Evolutionary conservation across 2,888 invertebrate species (phyloP).

Genomic region (Hoplodrina ambigua): DNA sequence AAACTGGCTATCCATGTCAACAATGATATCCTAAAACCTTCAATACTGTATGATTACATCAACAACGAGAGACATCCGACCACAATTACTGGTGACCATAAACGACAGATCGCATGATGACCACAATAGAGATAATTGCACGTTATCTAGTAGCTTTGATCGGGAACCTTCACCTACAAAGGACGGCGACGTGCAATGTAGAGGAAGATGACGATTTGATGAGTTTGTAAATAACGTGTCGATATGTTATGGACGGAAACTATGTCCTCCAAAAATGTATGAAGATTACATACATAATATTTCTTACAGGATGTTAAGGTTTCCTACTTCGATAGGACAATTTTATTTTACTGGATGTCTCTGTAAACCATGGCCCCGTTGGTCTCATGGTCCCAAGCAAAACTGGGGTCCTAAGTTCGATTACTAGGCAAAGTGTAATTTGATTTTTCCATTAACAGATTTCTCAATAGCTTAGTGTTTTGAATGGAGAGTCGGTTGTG

Average conservation of each 20-base stretch:
- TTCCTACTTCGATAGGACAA: neutral
- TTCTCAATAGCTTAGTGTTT: too few relatives aligned
- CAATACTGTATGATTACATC: slow-evolving; percentile 45
- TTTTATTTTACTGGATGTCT: neutral
- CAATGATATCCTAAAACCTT: slow-evolving; percentile 52
- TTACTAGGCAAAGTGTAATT: too few relatives aligned
- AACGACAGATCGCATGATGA: slow-evolving; percentile 77
- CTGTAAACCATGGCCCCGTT: too few relatives aligned
- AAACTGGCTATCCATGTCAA: slow-evolving; percentile 1
- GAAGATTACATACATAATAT: neutral
- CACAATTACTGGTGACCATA: slow-evolving; percentile 62
- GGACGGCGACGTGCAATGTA: slow-evolving; percentile 26
- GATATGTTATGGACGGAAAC: slow-evolving; percentile 26
- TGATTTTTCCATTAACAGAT: too few relatives aligned
- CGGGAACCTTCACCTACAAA: slow-evolving; percentile 78
- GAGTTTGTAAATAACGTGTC: slow-evolving; percentile 20
- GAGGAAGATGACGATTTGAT: slow-evolving; percentile 43
- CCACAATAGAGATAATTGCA: slow-evolving; percentile 77
- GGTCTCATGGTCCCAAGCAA: too few relatives aligned
- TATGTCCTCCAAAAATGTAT: slow-evolving; percentile 4
- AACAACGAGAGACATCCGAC: slow-evolving; percentile 47
- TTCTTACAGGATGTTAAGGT: neutral
- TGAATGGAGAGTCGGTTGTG: too few relatives aligned
- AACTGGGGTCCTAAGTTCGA: too few relatives aligned
- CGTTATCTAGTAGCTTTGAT: slow-evolving; percentile 72